A percentile compares a stretch with the other conserved stretches of the same genome.
These are phyloP conservation scores for Callimorpha dominula DNA, from an alignment of 2,888 invertebrate genomes.

Conservation along the genomic window DNA sequence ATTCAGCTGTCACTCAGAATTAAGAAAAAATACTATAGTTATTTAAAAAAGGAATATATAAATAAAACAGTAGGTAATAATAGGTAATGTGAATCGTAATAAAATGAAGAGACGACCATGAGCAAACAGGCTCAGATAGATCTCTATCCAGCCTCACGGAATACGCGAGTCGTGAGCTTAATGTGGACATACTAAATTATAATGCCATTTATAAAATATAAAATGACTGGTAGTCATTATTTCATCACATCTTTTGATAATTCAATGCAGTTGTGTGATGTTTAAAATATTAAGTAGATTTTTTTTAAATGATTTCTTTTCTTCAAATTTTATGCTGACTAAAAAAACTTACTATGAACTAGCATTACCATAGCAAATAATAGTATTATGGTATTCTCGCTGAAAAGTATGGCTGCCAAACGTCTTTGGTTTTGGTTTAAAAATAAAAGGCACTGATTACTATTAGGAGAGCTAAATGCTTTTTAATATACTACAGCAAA, in stretches of 20 bases:
- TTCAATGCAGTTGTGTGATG: neutral
- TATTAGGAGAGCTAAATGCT: too few species aligned
- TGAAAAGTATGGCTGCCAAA: too few species aligned
- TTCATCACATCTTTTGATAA: neutral
- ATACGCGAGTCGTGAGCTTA: conserved; percentile 46
- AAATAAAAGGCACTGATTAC: too few species aligned
- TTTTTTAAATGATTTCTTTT: too few species aligned
- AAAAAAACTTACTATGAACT: too few species aligned
- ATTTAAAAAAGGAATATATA: conserved; percentile 21
- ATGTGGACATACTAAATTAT: conserved; percentile 38
- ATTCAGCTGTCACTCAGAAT: neutral
- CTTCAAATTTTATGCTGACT: too few species aligned
- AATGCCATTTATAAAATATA: neutral
- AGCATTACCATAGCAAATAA: too few species aligned
- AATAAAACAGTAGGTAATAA: conserved; percentile 49
- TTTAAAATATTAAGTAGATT: too few species aligned
- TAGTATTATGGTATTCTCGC: too few species aligned
- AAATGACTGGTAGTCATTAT: neutral
- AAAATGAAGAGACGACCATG: conserved; percentile 70
- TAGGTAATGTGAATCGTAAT: conserved; percentile 69
- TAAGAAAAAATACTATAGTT: conserved; percentile 14
- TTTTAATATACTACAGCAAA: too few species aligned
- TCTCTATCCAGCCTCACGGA: conserved; percentile 72
- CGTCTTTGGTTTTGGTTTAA: too few species aligned
- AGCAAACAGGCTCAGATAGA: conserved; percentile 72